Conservation (phyloP, 2,797 vertebrate species). For the Mus spretus region DNA sequence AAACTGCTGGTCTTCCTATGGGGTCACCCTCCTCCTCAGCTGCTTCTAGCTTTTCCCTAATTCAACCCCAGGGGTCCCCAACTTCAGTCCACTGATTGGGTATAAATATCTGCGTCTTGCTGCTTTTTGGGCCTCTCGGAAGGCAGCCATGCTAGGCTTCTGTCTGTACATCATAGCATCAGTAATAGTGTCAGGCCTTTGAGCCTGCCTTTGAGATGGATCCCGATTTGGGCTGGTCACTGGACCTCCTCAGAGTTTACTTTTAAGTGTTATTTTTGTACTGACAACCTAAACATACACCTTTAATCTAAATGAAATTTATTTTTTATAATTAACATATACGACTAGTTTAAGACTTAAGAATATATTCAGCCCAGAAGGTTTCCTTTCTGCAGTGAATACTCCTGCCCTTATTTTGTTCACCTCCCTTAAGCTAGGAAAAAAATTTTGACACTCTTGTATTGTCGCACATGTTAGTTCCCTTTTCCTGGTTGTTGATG, state of each 20-base stretch:
- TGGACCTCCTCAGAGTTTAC: not conserved
- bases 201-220: not conserved
- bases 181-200: not conserved
- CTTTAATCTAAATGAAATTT: constrained; percentile 46
- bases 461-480: not conserved
- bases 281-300: not conserved
- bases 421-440: not conserved
- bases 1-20: not conserved
- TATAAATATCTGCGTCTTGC: not conserved
- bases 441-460: not conserved
- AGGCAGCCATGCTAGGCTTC: not conserved
- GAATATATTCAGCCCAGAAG: not conserved
- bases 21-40: not conserved
- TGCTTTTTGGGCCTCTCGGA: not conserved
- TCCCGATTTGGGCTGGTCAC: not conserved
- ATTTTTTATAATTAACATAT: constrained; percentile 9
- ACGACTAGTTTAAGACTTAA: not conserved
- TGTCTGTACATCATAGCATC: not conserved
- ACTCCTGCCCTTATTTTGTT: not conserved
- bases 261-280: not conserved
- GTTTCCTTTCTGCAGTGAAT: not conserved
- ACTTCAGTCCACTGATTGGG: not conserved
- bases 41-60: not conserved
- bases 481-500: not conserved
- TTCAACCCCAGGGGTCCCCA: not conserved